These are phyloP conservation scores for Tadarida brasiliensis DNA, from an alignment of 2,797 vertebrate genomes.

Conservation along the genomic window DNA sequence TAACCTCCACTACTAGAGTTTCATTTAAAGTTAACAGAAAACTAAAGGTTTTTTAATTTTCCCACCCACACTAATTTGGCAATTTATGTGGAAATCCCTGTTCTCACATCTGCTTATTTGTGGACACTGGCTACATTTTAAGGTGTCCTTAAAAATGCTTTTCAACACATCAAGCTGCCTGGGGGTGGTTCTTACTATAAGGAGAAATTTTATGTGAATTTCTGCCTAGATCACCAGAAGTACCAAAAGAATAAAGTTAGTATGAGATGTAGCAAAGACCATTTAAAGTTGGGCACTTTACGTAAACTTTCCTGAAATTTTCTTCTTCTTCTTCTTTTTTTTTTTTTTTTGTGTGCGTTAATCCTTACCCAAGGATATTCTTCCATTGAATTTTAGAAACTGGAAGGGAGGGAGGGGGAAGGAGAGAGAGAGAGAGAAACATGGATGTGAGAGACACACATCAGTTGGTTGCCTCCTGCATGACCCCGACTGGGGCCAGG, in stretches of 20 bases:
- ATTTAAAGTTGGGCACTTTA: neutral
- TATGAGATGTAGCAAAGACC: neutral
- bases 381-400: too few species aligned
- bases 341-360: too few species aligned
- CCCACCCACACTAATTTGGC: neutral
- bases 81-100: constrained; percentile 43
- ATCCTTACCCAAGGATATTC: too few species aligned
- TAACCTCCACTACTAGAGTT: neutral
- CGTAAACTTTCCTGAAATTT: neutral
- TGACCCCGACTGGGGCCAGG: too few species aligned
- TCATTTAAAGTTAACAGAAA: neutral
- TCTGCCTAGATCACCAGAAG: constrained; percentile 7
- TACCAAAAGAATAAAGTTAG: neutral
- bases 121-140: neutral
- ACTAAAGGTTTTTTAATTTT: neutral
- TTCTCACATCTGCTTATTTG: constrained; percentile 12
- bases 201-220: neutral
- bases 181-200: neutral
- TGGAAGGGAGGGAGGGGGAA: too few species aligned
- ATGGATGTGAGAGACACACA: too few species aligned
- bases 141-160: constrained; percentile 47
- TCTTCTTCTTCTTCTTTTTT: too few species aligned
- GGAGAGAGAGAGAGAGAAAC: too few species aligned
- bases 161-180: constrained; percentile 3
- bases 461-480: too few species aligned